Base-by-base conservation (phyloP, 2,113 vertebrate genomes). In the Oxygymnocypris stewartii region DNA sequence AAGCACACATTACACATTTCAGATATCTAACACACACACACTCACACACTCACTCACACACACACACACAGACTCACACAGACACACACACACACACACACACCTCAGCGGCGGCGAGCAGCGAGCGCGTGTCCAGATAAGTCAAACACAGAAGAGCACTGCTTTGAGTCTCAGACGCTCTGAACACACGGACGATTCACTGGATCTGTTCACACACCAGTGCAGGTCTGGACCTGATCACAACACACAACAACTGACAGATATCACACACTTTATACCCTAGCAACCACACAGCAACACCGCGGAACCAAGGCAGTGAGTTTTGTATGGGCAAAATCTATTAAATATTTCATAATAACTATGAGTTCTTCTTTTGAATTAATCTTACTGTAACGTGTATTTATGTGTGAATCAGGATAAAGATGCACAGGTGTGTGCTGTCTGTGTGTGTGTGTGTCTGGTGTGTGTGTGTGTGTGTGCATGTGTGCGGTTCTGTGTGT, bases 61-160 rank as follows among this genome's bases (percentile, higher is more conserved):
- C n/a, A n/a, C n/a, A n/a, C n/a, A n/a, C n/a, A n/a, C n/a, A n/a
- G n/a, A n/a, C n/a, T n/a, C n/a, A n/a, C n/a, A n/a, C n/a, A n/a
- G n/a, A n/a, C n/a, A n/a, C n/a, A 31, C 18, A 82, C 54, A 76
- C 35, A 63, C 42, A 54, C 35, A 77, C 80, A 93, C 96, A 97
- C 87, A 98, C 97, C 94, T 97, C 96, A 0, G 96, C 97, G 0
- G 96, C 96, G 0, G 91, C 91, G 88, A 99, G 95, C 85, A 98
- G 88, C 0, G 97, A 96, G 88, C 91, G 94, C 6, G 96, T 95
- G 89, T 98, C 97, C 93, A 99, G 93, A 92, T 97, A 99, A 37
- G 96, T 96, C 91, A 98, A 97, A 98, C 95, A 86, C 97, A 98
- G 92, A 97, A 97, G 0, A 98, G 94, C 13, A 96, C 96, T 0